Percentiles rank a stretch among this genome's conserved stretches.
These are phyloP conservation scores for Muschampia plurimacula DNA, from an alignment of 2,888 invertebrate genomes.

Conservation along the genomic window DNA sequence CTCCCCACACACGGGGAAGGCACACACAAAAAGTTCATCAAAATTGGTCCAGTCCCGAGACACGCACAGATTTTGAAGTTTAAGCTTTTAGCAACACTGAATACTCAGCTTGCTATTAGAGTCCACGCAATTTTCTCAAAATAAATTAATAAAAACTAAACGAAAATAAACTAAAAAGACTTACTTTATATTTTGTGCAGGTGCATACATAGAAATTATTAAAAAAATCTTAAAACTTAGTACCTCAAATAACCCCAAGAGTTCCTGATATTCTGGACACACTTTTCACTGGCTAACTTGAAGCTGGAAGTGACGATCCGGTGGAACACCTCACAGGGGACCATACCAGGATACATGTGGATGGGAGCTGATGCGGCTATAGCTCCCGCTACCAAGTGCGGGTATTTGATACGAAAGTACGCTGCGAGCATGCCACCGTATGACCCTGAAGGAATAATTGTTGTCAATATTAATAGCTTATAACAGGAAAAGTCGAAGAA, in stretches of 20 bases:
- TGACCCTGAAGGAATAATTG: slow-evolving; percentile 86
- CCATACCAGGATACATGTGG: slow-evolving; percentile 93
- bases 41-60: too few relatives aligned
- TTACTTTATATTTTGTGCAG: too few relatives aligned
- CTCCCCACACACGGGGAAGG: too few relatives aligned
- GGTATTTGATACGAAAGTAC: slow-evolving; percentile 98
- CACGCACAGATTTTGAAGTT: too few relatives aligned
- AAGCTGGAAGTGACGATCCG: slow-evolving; percentile 93
- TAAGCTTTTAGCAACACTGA: too few relatives aligned
- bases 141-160: too few relatives aligned
- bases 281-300: slow-evolving; percentile 79
- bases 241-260: slow-evolving; percentile 93
- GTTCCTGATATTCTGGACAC: slow-evolving; percentile 89
- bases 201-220: not conserved
- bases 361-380: slow-evolving; percentile 97
- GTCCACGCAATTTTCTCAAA: too few relatives aligned
- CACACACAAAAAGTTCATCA: too few relatives aligned
- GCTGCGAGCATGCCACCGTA: slow-evolving; percentile 99
- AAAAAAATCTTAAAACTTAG: not conserved
- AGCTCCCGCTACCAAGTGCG: slow-evolving; percentile 94
- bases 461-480: not conserved
- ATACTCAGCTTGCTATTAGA: too few relatives aligned
- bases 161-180: too few relatives aligned
- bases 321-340: slow-evolving; percentile 91
- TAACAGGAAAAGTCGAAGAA: not conserved